Evolutionary conservation across 2,113 vertebrate species (phyloP).

Genomic region (Sminthopsis crassicaudata): DNA sequence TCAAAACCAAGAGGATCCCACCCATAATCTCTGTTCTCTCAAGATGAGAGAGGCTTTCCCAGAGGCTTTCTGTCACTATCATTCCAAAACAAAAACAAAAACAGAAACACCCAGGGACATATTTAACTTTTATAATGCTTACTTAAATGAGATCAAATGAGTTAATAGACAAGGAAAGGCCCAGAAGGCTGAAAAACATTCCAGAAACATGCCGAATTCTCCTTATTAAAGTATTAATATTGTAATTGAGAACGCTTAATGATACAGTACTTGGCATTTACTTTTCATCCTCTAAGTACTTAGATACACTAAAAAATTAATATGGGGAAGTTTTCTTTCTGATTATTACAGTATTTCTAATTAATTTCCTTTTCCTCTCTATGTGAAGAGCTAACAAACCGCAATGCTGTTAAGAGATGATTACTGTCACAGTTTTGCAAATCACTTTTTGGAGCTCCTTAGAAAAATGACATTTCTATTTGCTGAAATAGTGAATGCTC

Average conservation of each 20-base stretch:
- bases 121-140: constrained; percentile 25
- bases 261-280: constrained; percentile 25
- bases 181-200: constrained; percentile 20
- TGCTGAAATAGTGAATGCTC: not conserved
- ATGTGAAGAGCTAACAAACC: not conserved
- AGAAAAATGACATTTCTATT: constrained; percentile 16
- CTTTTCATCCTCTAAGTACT: constrained; percentile 37
- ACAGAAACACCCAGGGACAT: not conserved
- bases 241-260: constrained; percentile 33
- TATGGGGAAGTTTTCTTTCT: constrained; percentile 36
- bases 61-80: not conserved
- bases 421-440: not conserved
- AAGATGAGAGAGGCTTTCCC: not conserved
- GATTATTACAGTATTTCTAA: constrained; percentile 45
- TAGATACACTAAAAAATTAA: constrained; percentile 49
- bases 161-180: not conserved
- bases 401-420: constrained; percentile 22
- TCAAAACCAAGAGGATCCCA: not conserved
- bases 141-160: constrained; percentile 13
- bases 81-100: not conserved
- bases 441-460: constrained; percentile 36
- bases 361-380: constrained; percentile 43
- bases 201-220: constrained; percentile 41
- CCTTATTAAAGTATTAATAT: constrained; percentile 20
- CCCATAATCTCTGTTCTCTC: not conserved